A percentile compares a stretch with the other conserved stretches of the same genome.
Evolutionary conservation across 2,888 invertebrate genomes (phyloP).

Genomic region (Dynastes hyllus): DNA sequence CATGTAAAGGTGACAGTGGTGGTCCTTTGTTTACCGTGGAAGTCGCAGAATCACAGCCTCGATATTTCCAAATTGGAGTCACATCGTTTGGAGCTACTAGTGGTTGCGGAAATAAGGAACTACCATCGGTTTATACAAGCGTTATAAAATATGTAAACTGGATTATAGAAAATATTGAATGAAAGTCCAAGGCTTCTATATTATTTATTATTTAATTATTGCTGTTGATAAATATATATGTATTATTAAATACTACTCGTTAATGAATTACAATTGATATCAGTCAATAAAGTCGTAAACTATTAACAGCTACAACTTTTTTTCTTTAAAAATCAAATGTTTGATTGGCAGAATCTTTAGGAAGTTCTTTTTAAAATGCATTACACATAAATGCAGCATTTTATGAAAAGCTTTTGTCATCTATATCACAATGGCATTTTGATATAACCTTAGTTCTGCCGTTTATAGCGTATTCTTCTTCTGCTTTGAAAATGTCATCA

Average conservation of each 20-base stretch:
- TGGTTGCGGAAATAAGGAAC: conserved; percentile 67
- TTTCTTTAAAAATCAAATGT: not conserved
- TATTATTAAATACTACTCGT: not conserved
- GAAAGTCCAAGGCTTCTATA: conserved; percentile 51
- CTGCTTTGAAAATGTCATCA: conserved; percentile 65
- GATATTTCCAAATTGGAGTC: conserved; percentile 69
- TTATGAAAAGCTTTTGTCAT: not conserved
- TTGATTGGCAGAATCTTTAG: too few species aligned
- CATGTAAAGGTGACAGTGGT: conserved; percentile 71
- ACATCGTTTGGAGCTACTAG: conserved; percentile 70
- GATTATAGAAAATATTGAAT: conserved; percentile 68
- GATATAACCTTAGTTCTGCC: conserved; percentile 2
- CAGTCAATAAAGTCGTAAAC: not conserved
- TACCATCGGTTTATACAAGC: conserved; percentile 71
- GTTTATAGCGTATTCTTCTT: conserved; percentile 49
- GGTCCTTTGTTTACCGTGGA: conserved; percentile 69
- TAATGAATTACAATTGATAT: not conserved
- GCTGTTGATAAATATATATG: not conserved
- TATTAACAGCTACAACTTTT: not conserved
- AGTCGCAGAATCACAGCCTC: conserved; percentile 54
- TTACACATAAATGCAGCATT: too few species aligned
- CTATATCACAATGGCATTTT: not conserved
- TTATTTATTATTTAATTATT: conserved; percentile 11
- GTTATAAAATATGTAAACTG: conserved; percentile 70
- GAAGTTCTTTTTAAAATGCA: too few species aligned